These are phyloP conservation scores for Drosophila busckii DNA, from an alignment of 1,140 invertebrate species.

Conservation along the genomic window DNA sequence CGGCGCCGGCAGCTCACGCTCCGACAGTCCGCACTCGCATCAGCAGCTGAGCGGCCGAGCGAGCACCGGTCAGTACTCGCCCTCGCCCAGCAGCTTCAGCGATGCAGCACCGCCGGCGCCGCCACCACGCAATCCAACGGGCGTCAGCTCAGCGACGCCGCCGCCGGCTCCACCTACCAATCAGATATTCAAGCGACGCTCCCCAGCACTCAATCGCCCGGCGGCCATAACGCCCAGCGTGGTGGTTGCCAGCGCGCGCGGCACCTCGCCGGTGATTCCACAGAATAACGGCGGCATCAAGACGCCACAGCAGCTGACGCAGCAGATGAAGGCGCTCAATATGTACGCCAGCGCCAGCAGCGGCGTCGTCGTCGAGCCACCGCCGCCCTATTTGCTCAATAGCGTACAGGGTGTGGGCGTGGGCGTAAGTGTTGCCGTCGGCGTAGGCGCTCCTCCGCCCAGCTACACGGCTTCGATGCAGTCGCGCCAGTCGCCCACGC, in stretches of 20 bases:
- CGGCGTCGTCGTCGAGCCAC: conserved; percentile 86
- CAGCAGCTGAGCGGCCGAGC: conserved; percentile 78
- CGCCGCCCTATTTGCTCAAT: conserved; percentile 82
- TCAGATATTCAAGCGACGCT: conserved; percentile 91
- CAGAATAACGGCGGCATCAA: conserved; percentile 82
- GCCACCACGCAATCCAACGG: conserved; percentile 82
- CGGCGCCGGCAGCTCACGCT: conserved; percentile 91
- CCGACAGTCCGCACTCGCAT: conserved; percentile 89
- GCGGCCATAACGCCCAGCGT: conserved; percentile 81
- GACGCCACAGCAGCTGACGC: conserved; percentile 84
- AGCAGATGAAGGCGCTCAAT: conserved; percentile 92
- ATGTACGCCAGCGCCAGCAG: conserved; percentile 84
- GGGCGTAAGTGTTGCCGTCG: conserved; percentile 84
- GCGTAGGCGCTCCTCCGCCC: conserved; percentile 80
- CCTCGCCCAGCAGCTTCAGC: conserved; percentile 82
- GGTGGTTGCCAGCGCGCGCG: conserved; percentile 81
- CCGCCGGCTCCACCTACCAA: conserved; percentile 85
- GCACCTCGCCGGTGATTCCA: conserved; percentile 86
- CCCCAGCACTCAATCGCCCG: conserved; percentile 81
- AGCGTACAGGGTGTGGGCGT: too few relatives aligned
- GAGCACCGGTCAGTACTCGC: conserved; percentile 83
- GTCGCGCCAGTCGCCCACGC: conserved; percentile 91
- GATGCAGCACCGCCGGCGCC: conserved; percentile 87
- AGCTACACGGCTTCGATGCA: conserved; percentile 92
- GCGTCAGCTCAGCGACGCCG: conserved; percentile 84